Evolutionary conservation across 2,888 invertebrate genomes (phyloP).

Genomic region (Chrysina gloriosa): DNA sequence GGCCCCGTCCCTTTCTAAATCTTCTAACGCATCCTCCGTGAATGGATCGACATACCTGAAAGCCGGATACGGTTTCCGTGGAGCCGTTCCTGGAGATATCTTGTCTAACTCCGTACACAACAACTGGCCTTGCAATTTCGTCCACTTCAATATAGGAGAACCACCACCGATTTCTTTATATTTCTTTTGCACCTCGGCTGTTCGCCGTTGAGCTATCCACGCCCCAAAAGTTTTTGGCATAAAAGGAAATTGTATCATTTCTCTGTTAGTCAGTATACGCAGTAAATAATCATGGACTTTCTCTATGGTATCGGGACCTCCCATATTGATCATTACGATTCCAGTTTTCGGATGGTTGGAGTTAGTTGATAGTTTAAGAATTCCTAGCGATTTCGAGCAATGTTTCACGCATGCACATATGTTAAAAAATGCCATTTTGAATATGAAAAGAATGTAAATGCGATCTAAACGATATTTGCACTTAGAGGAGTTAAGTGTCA

Average conservation of each 20-base stretch:
- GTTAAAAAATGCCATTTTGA: too few relatives aligned
- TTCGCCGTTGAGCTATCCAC: slow-evolving; percentile 88
- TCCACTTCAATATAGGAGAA: slow-evolving; percentile 95
- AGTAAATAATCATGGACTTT: slow-evolving; percentile 90
- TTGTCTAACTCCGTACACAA: slow-evolving; percentile 83
- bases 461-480: too few relatives aligned
- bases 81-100: slow-evolving; percentile 84
- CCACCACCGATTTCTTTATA: slow-evolving; percentile 95
- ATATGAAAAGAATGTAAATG: too few relatives aligned
- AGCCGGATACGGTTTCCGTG: slow-evolving; percentile 93
- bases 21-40: slow-evolving; percentile 82
- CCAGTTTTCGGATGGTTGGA: slow-evolving; percentile 80
- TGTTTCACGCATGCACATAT: too few relatives aligned
- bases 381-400: slow-evolving; percentile 5
- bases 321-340: slow-evolving; percentile 96
- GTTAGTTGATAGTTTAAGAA: slow-evolving; percentile 3
- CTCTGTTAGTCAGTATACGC: slow-evolving; percentile 93
- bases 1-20: slow-evolving; percentile 85
- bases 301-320: slow-evolving; percentile 85
- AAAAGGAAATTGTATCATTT: slow-evolving; percentile 94
- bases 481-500: too few relatives aligned
- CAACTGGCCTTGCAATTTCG: slow-evolving; percentile 84
- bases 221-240: slow-evolving; percentile 91
- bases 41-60: slow-evolving; percentile 94
- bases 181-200: slow-evolving; percentile 89